Percentiles rank a stretch among this genome's conserved stretches.
phyloP scores from a whole-genome alignment of 2,797 vertebrate genomes.

The Taeniopygia guttata region DNA sequence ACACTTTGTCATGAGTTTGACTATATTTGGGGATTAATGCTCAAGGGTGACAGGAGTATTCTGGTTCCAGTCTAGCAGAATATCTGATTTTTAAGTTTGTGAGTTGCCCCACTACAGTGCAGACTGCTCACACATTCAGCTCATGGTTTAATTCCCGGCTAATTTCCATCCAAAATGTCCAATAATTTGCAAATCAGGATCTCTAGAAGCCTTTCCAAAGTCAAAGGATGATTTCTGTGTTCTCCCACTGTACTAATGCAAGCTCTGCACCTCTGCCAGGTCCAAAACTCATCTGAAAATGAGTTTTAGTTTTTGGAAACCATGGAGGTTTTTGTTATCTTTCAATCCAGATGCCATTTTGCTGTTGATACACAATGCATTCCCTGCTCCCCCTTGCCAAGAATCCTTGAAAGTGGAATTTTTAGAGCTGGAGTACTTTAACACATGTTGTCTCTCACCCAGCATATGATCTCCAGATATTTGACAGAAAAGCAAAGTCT shows the following conservation, averaged over 20 bases:
- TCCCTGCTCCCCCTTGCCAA: neutral
- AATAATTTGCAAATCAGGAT: neutral
- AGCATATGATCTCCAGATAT: neutral
- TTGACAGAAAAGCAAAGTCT: neutral
- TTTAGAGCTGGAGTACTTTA: neutral
- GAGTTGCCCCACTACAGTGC: neutral
- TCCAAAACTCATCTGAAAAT: neutral
- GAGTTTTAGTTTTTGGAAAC: neutral
- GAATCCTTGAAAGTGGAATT: neutral
- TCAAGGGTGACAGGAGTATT: neutral
- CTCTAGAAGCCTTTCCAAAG: neutral
- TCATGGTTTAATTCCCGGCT: neutral
- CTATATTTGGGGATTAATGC: neutral
- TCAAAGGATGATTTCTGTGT: neutral
- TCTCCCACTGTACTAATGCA: neutral
- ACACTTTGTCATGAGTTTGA: neutral
- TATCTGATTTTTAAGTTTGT: neutral
- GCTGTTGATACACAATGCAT: neutral
- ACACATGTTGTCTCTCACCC: neutral
- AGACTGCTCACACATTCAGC: neutral
- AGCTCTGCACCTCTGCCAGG: neutral
- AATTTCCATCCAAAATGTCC: neutral
- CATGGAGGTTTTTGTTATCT: neutral
- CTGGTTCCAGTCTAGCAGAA: neutral
- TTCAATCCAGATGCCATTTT: neutral